A percentile compares a stretch with the other conserved stretches of the same genome.
Evolutionary conservation across 2,113 vertebrate genomes (phyloP).

Genomic region (Hoplias malabaricus): DNA sequence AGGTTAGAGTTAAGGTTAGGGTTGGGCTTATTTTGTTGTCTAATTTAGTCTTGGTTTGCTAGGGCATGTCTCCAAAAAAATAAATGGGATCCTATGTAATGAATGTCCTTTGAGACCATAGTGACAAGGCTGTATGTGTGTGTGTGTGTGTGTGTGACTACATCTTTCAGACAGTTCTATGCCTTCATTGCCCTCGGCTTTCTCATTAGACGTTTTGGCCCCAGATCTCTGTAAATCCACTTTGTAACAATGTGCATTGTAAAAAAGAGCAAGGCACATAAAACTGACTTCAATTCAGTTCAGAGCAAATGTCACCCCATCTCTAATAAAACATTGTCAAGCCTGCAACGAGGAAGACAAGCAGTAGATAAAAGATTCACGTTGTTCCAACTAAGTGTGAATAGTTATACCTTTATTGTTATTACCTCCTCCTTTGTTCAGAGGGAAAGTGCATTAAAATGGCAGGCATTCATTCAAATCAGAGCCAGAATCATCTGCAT

Average conservation of each 20-base stretch:
- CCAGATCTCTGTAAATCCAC: neutral
- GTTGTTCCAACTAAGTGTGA: neutral
- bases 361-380: neutral
- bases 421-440: neutral
- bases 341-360: neutral
- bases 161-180: neutral
- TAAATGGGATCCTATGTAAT: no score
- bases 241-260: neutral
- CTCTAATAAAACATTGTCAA: neutral
- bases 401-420: neutral
- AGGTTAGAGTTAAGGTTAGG: no score
- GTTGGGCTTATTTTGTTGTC: no score
- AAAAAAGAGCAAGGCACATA: neutral
- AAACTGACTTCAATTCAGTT: neutral
- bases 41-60: no score
- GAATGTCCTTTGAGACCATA: no score
- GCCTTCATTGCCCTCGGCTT: neutral
- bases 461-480: neutral
- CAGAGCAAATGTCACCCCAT: neutral
- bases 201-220: neutral
- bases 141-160: neutral
- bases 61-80: no score
- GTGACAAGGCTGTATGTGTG: conserved; percentile 9
- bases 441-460: neutral
- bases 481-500: neutral